These are phyloP conservation scores for Micromys minutus DNA, from an alignment of 2,113 vertebrate genomes.

Conservation along the genomic window DNA sequence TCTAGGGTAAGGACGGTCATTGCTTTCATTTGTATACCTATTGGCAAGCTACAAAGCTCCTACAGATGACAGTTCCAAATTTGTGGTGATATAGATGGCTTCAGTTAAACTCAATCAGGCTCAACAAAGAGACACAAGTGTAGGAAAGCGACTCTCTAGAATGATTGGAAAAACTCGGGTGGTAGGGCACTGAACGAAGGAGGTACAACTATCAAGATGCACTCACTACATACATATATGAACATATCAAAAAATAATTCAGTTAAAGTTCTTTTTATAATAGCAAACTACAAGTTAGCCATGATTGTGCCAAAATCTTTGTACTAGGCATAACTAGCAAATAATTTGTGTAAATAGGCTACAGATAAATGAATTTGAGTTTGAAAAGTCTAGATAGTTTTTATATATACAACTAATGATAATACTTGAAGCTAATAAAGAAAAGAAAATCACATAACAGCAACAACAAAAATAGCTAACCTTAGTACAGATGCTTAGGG, in stretches of 20 bases:
- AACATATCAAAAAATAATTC: neutral
- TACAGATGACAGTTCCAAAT: neutral
- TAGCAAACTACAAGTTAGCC: neutral
- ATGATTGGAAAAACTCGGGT: neutral
- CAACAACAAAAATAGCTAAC: neutral
- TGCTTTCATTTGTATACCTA: neutral
- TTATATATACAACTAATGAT: neutral
- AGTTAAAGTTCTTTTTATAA: neutral
- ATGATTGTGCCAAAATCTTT: neutral
- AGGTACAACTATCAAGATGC: neutral
- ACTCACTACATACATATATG: neutral
- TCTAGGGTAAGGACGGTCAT: neutral
- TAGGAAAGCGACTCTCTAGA: neutral
- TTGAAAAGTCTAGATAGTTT: neutral
- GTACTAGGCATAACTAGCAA: neutral
- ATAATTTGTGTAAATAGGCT: neutral
- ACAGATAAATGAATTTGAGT: neutral
- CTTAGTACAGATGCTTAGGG: neutral
- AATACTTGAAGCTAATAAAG: slow-evolving; percentile 17
- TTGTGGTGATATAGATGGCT: too few species aligned
- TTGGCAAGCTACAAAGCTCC: neutral
- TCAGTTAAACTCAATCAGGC: neutral
- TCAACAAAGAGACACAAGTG: neutral
- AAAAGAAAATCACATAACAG: neutral
- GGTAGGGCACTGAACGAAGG: neutral